A percentile compares a stretch with the other conserved stretches of the same genome.
These are phyloP conservation scores for Rostratula benghalensis DNA, from an alignment of 2,113 vertebrate genomes.

Conservation along the genomic window DNA sequence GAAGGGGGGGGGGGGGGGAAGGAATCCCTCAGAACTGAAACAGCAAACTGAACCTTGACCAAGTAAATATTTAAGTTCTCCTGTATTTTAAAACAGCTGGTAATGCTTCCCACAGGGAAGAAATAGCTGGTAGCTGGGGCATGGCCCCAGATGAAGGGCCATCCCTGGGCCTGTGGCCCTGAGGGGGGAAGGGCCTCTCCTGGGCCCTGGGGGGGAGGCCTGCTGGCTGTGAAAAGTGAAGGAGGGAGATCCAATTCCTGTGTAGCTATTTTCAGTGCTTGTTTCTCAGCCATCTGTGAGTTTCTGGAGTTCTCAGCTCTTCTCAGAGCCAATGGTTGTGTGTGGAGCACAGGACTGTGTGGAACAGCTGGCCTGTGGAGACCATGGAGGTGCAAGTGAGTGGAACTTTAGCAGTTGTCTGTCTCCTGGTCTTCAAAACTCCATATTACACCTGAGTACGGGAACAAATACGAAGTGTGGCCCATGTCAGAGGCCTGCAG, in stretches of 20 bases:
- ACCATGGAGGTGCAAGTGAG: accelerated
- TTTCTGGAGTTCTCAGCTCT: not conserved
- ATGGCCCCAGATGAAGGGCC: accelerated
- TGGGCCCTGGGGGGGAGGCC: accelerated
- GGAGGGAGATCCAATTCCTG: accelerated
- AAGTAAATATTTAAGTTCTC: not conserved
- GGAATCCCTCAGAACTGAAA: too few relatives aligned
- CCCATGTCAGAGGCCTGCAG: accelerated
- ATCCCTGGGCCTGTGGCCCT: not conserved
- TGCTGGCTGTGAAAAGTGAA: accelerated
- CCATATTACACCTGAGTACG: not conserved
- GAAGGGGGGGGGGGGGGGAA: too few relatives aligned
- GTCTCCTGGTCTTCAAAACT: not conserved
- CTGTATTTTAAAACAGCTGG: not conserved
- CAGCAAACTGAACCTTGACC: not conserved
- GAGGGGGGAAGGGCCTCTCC: accelerated
- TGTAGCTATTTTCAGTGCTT: not conserved
- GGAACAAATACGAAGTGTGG: accelerated
- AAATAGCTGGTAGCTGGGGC: accelerated
- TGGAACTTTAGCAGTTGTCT: not conserved
- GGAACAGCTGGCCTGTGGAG: accelerated
- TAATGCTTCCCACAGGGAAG: not conserved
- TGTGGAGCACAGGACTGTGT: accelerated
- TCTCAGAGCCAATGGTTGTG: accelerated
- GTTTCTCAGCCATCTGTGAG: accelerated